phyloP scores from a whole-genome alignment of 2,797 vertebrate species.

The Rhincodon typus region DNA sequence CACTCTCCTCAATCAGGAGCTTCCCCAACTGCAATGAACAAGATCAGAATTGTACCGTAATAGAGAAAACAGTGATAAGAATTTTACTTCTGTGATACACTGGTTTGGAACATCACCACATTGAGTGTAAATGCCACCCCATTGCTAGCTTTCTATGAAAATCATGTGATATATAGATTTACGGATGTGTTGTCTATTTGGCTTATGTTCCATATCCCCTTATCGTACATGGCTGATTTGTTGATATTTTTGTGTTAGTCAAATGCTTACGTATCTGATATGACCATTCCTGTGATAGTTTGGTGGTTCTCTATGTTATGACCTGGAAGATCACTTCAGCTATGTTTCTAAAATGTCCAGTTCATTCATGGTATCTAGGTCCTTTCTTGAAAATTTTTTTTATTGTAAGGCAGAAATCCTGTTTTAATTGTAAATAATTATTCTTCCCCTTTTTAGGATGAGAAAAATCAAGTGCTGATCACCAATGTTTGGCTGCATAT shows the following conservation, averaged over 20 bases:
- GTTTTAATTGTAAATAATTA: slow-evolving; percentile 7
- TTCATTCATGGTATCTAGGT: not conserved
- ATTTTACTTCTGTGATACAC: not conserved
- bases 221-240: not conserved
- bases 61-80: not conserved
- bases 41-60: not conserved
- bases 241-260: not conserved
- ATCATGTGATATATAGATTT: not conserved
- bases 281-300: not conserved
- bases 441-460: slow-evolving; percentile 62
- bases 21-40: not conserved
- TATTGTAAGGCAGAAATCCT: not conserved
- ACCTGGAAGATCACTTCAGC: not conserved
- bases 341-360: not conserved
- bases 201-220: not conserved
- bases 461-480: slow-evolving; percentile 85
- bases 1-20: not conserved
- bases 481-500: slow-evolving; percentile 83
- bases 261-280: not conserved
- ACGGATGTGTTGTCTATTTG: not conserved
- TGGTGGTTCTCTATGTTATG: not conserved
- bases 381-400: not conserved
- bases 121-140: not conserved
- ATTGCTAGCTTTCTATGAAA: not conserved
- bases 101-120: not conserved